Evolutionary conservation across 2,113 vertebrate species (phyloP).

Genomic region (Origma solitaria): DNA sequence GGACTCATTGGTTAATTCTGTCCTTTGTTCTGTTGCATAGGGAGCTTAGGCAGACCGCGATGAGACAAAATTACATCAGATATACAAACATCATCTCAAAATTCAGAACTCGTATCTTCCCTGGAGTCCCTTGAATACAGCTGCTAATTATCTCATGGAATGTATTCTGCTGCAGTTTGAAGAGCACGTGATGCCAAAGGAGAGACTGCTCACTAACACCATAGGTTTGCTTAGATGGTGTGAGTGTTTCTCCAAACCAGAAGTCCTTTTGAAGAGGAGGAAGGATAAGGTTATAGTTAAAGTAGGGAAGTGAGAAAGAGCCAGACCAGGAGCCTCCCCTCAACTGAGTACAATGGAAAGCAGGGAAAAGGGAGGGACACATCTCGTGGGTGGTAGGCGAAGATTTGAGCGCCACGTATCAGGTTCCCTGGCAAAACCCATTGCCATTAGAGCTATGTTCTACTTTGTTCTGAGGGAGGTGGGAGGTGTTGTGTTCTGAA

Average conservation of each 20-base stretch:
- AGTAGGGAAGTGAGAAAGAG: not conserved
- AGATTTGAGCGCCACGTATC: not conserved
- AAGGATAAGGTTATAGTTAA: not conserved
- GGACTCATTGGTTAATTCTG: not conserved
- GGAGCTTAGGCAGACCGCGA: not conserved
- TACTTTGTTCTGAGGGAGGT: not conserved
- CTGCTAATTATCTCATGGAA: slow-evolving; percentile 13
- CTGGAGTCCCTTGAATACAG: not conserved
- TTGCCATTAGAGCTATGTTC: not conserved
- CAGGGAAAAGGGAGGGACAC: not conserved
- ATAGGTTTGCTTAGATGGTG: not conserved
- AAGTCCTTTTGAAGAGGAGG: not conserved
- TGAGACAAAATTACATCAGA: slow-evolving; percentile 10
- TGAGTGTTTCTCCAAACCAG: not conserved
- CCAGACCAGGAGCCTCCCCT: not conserved
- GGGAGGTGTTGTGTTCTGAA: not conserved
- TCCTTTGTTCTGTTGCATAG: not conserved
- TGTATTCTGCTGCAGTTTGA: not conserved
- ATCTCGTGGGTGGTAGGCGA: rapidly evolving
- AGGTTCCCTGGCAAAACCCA: not conserved
- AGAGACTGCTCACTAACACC: not conserved
- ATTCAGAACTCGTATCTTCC: not conserved
- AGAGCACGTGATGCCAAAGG: not conserved
- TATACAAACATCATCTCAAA: not conserved
- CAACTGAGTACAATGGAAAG: not conserved